Conservation (phyloP, 1,140 invertebrate species). For the Lepidurus couesii region DNA sequence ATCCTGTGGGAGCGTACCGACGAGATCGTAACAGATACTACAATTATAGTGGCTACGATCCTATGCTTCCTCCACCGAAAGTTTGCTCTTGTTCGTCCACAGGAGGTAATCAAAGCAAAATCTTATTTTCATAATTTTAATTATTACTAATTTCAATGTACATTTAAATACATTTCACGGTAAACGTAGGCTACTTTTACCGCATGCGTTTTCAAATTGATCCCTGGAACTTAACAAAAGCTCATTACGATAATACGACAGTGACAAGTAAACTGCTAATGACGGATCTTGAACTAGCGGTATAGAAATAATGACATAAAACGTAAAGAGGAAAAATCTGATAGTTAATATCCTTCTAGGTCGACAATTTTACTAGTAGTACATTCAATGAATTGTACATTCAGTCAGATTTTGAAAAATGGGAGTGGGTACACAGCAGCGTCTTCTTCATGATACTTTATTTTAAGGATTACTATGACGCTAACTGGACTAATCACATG, state of each 20-base stretch:
- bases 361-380: not conserved
- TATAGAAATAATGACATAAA: not conserved
- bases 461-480: not conserved
- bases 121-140: too few species aligned
- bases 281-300: conserved; percentile 2
- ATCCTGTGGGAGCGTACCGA: not conserved
- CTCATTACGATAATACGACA: not conserved
- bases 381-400: not conserved
- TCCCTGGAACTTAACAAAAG: not conserved
- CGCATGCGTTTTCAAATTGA: not conserved
- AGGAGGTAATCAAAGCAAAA: not conserved
- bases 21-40: not conserved
- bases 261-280: not conserved
- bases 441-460: not conserved
- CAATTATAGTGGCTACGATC: not conserved
- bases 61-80: not conserved
- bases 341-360: not conserved
- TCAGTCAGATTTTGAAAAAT: not conserved
- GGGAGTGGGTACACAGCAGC: not conserved
- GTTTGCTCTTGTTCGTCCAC: not conserved
- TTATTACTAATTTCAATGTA: too few species aligned
- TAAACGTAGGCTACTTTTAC: not conserved
- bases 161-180: too few species aligned
- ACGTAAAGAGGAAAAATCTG: not conserved
- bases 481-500: not conserved